These are phyloP conservation scores for Psephotus haematonotus DNA, from an alignment of 2,113 vertebrate species.

Conservation along the genomic window DNA sequence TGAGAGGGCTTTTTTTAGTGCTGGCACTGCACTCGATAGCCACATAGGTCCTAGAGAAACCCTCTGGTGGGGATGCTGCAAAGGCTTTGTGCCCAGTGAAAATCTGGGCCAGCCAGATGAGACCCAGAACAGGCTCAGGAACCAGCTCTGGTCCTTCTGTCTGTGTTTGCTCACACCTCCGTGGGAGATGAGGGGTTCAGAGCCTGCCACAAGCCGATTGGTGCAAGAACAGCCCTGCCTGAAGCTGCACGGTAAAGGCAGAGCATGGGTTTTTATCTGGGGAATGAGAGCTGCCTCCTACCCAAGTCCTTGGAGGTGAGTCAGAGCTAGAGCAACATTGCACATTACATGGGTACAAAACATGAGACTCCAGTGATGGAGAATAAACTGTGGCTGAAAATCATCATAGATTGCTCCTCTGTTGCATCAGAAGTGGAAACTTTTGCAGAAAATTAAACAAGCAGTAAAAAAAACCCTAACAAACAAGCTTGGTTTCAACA, in stretches of 20 bases:
- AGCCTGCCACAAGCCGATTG: background rate
- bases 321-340: background rate
- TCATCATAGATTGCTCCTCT: background rate
- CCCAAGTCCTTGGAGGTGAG: background rate
- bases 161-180: background rate
- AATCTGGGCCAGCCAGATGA: background rate
- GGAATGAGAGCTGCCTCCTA: background rate
- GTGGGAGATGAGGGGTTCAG: background rate
- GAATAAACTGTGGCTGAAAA: background rate
- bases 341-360: background rate
- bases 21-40: accelerated
- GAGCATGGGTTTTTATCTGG: background rate
- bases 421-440: background rate
- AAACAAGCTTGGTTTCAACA: background rate
- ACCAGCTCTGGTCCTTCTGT: background rate
- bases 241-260: background rate
- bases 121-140: background rate
- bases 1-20: background rate
- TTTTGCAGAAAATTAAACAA: background rate
- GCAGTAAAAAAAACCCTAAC: background rate
- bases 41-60: background rate
- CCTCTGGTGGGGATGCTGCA: background rate
- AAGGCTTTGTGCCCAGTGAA: background rate
- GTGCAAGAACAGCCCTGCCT: background rate
- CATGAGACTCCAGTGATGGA: background rate